Evolutionary conservation across 2,113 vertebrate genomes (phyloP).

Genomic region (Turnix velox): DNA sequence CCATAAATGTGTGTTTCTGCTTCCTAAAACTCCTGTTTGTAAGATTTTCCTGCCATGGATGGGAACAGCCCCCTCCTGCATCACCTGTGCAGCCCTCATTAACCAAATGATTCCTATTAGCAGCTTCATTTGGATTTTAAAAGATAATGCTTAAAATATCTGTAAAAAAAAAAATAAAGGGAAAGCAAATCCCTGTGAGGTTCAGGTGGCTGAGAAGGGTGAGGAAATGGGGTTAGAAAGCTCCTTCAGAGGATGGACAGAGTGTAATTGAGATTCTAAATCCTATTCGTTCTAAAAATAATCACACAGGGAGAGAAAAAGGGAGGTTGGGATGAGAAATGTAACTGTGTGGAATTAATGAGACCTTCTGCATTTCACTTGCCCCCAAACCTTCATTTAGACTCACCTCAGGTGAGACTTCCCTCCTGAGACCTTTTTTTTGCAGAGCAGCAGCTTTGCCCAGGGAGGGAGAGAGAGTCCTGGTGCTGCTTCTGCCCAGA

Average conservation of each 20-base stretch:
- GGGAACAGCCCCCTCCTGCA: neutral
- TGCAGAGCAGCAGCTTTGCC: neutral
- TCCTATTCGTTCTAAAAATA: slow-evolving; percentile 5
- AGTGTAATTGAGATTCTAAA: neutral
- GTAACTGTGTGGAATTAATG: neutral
- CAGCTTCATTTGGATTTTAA: neutral
- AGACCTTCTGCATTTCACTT: neutral
- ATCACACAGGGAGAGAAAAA: neutral
- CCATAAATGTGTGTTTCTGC: neutral
- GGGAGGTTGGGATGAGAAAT: neutral
- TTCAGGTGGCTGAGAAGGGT: neutral
- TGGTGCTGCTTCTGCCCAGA: no score
- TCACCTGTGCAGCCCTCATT: neutral
- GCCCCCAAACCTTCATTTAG: slow-evolving; percentile 2
- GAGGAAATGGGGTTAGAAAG: neutral
- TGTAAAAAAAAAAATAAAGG: neutral
- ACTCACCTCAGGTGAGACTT: neutral
- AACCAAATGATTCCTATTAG: neutral
- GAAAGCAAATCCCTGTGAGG: neutral
- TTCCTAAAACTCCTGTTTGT: slow-evolving; percentile 3
- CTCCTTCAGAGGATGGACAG: neutral
- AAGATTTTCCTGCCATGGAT: no score
- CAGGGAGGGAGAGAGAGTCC: no score
- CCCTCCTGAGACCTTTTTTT: neutral
- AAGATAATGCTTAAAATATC: neutral